Evolutionary conservation across 2,888 invertebrate genomes (phyloP).

Genomic region (Netelia inedita): DNA sequence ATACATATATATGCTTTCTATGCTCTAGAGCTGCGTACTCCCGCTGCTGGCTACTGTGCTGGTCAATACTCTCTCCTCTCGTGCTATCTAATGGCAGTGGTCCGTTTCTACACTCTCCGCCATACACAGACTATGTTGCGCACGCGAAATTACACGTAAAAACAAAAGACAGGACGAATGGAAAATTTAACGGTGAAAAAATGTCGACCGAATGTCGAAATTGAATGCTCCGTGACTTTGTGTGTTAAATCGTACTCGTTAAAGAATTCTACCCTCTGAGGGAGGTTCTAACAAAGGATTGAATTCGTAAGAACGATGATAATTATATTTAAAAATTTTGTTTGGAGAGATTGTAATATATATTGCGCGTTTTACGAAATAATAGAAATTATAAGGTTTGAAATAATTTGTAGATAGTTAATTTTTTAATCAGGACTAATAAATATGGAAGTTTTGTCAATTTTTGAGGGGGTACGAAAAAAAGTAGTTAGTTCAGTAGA

Average conservation of each 20-base stretch:
- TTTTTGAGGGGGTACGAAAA: no score
- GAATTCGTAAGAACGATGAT: neutral
- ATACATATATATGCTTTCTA: constrained; percentile 25
- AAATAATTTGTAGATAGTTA: neutral
- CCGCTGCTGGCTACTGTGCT: constrained; percentile 50
- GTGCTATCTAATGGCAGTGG: constrained; percentile 74
- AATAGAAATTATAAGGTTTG: neutral
- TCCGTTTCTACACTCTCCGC: no score
- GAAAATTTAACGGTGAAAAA: no score
- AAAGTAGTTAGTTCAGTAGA: no score
- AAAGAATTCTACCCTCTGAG: constrained; percentile 52
- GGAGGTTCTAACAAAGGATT: constrained; percentile 8
- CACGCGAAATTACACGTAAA: no score
- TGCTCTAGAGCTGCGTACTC: constrained; percentile 22
- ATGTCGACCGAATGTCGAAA: no score
- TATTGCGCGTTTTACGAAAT: neutral
- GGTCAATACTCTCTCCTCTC: constrained; percentile 76
- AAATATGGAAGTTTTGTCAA: no score
- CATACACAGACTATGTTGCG: no score
- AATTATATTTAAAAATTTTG: constrained; percentile 3
- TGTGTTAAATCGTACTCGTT: no score
- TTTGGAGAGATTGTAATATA: no score
- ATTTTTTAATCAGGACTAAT: neutral
- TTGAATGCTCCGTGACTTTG: no score
- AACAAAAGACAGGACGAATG: no score